Evolutionary conservation across 64 coral and sea anemone species (phyloP).

Genomic region (Astreopora myriophthalma): DNA sequence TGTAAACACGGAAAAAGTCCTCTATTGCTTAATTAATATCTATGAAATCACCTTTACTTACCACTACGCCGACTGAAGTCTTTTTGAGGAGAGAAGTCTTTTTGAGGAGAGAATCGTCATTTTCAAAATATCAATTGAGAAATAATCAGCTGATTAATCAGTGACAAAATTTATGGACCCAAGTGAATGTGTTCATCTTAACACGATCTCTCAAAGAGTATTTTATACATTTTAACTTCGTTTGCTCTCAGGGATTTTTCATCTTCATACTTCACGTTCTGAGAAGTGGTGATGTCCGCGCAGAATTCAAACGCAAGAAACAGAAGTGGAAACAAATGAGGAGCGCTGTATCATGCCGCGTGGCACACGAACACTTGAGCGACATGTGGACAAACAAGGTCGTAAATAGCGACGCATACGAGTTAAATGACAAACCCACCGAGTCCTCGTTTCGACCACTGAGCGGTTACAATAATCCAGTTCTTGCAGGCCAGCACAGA

Average conservation of each 20-base stretch:
- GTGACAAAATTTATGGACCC: too few species aligned
- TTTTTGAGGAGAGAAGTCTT: too few species aligned
- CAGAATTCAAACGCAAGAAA: not conserved
- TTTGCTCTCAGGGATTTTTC: constrained; percentile 22
- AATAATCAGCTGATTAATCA: too few species aligned
- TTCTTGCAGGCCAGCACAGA: not conserved
- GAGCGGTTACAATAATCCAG: not conserved
- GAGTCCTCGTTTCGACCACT: too few species aligned
- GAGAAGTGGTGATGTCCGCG: constrained; percentile 21
- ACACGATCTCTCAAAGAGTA: not conserved
- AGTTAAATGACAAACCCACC: not conserved
- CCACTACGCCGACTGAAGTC: too few species aligned
- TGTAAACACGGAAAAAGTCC: too few species aligned
- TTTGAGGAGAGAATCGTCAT: too few species aligned
- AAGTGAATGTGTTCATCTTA: too few species aligned
- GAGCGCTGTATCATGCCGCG: too few species aligned
- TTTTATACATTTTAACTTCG: not conserved
- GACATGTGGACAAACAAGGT: not conserved
- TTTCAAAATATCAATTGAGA: too few species aligned
- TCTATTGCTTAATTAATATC: too few species aligned
- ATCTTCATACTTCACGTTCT: constrained; percentile 57
- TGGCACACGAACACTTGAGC: not conserved
- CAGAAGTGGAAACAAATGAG: constrained; percentile 1
- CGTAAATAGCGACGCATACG: not conserved
- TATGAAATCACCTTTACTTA: too few species aligned